phyloP scores from a whole-genome alignment of 2,113 vertebrate genomes.

The Aspiorhynchus laticeps region DNA sequence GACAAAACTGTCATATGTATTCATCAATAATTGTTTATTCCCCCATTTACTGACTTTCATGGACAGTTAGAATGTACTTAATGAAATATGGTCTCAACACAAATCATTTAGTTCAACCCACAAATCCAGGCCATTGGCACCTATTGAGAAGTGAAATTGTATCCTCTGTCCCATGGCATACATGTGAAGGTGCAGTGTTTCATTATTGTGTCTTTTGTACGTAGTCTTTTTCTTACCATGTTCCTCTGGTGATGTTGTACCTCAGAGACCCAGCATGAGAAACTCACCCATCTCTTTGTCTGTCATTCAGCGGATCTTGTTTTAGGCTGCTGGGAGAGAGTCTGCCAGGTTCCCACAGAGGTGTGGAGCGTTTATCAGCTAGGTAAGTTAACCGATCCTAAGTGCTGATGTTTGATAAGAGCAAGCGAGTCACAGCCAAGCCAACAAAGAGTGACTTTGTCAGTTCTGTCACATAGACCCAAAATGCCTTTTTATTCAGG shows the following conservation, averaged over 20 bases:
- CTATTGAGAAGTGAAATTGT: not conserved
- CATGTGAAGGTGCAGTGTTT: slow-evolving; percentile 67
- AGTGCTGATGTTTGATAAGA: slow-evolving; percentile 72
- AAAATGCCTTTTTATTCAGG: slow-evolving; percentile 53
- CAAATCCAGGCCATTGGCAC: not conserved
- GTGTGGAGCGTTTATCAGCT: slow-evolving; percentile 56
- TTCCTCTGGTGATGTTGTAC: slow-evolving; percentile 55
- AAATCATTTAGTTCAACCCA: not conserved
- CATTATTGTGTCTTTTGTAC: slow-evolving; percentile 69
- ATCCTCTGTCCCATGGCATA: slow-evolving; percentile 45
- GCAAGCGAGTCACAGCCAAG: slow-evolving; percentile 39
- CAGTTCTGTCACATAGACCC: slow-evolving; percentile 43
- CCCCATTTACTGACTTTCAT: not conserved
- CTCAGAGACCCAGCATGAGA: slow-evolving; percentile 70
- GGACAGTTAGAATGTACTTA: not conserved
- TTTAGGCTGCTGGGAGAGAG: slow-evolving; percentile 65
- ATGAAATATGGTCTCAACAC: not conserved
- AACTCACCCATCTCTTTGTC: slow-evolving; percentile 58
- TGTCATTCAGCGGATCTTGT: slow-evolving; percentile 59
- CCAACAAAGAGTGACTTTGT: slow-evolving; percentile 72
- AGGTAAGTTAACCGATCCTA: slow-evolving; percentile 68
- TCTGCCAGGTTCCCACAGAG: slow-evolving; percentile 66
- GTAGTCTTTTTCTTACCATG: slow-evolving; percentile 12
- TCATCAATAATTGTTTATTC: not conserved
- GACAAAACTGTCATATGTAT: too few relatives aligned